Evolutionary conservation across 2,888 invertebrate genomes (phyloP), one percentile per base, ranked within the genome.

Genomic region (Parthenolecanium corni): DNA sequence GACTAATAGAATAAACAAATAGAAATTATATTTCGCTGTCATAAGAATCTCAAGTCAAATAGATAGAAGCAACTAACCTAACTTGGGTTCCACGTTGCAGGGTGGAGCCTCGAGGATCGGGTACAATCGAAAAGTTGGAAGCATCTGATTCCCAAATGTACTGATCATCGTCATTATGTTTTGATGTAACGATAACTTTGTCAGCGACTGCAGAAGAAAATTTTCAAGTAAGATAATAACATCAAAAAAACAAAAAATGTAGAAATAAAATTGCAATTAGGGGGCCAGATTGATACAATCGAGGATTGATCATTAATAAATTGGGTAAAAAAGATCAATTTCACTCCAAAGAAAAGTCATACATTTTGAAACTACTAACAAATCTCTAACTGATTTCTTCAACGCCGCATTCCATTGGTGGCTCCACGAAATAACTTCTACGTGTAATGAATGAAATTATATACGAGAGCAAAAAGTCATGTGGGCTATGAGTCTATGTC

Each of bases 101-200:
- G 2, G 93, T 89, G 74, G 89, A 79, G 1, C 95, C 95, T 68
- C 97, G 82, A 40, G 98, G 97, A 80, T 98, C 98, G 70, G 89
- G 86, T 6, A 82, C 84, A 68, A 98, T 87, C 70, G 82, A 85
- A 78, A 91, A 99, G 66, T 87, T 82, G 68, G 77, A 78, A 25
- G 97, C 91, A 77, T 98, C 96, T 1, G 95, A 95, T 75, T 97
- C 94, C 98, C 98, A 98, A 70, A 98, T 86, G 76, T 94, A 86
- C 75, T 98, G 98, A 66, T 80, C 80, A 73, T 94, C 95, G 69
- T 86, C 86, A 74, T 95, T 94, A 76, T 93, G 84, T 75, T 98
- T 98, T 12, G 94, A 89, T 1, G 89, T 91, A 1, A 99, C 98
- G 53, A 94, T 83, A 51, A 99, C 96, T 70, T 84, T 83, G 75